Evolutionary conservation across 2,888 invertebrate species (phyloP), one percentile per base, ranked within the genome.

Genomic region (Cacoxenus indagator): DNA sequence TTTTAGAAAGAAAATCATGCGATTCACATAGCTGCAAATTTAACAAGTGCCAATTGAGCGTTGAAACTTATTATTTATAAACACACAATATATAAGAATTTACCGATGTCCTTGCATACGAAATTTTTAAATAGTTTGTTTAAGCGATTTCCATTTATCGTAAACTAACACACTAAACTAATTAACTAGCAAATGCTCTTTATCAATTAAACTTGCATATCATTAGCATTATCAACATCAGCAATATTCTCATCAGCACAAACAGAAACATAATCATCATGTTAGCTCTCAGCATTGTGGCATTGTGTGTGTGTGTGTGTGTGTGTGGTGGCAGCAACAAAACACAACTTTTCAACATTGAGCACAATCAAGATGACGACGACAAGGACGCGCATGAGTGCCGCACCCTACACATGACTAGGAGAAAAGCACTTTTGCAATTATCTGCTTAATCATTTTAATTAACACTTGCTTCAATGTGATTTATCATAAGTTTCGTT

Each of bases 391-490:
- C 14, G 37, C 37, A 37, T 14, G n/a, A n/a, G n/a, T n/a, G n/a
- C n/a, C n/a, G n/a, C n/a, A n/a, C n/a, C n/a, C n/a, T n/a, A n/a
- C 43, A 48, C 17, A 48, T 55, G 22, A 17, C 11, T 24, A 24
- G 26, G 24, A 2, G 45, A 67, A n/a, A 57, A 68, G 71, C 68
- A 70, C 71, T 71, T 73, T 71, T 73, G 72, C 78, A 79, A 82
- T 79, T 76, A 78, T 75, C 80, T 76, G 76, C 77, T 81, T 83
- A 82, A 82, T 80, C 82, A 81, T 77, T 76, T 83, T 80, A 84
- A 84, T 84, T 83, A 84, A 82, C 78, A 84, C 82, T 77, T 66
- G 66, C 59, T 64, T 46, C 66, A 59, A 68, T 76, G 77, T 78
- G 75, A 81, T 81, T 77, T 76, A 78, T 81, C 80, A 80, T 82